These are phyloP conservation scores for Vanessa atalanta DNA, from an alignment of 1,140 invertebrate species.

Conservation along the genomic window DNA sequence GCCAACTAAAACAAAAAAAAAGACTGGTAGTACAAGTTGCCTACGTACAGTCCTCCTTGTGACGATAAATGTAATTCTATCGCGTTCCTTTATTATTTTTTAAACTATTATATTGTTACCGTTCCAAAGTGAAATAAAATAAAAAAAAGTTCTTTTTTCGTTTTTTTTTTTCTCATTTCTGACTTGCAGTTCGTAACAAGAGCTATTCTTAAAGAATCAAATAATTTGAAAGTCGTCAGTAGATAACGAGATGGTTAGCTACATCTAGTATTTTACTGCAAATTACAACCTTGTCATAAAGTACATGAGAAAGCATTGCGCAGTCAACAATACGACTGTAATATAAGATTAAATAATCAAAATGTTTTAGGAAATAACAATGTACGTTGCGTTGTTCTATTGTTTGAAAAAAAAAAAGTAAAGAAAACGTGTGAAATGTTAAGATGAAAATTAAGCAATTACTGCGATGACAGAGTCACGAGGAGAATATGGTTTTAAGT, in stretches of 20 bases:
- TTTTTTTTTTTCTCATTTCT: too few relatives aligned
- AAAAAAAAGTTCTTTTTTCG: too few relatives aligned
- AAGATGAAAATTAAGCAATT: conserved; percentile 22
- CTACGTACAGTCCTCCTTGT: too few relatives aligned
- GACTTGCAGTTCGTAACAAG: neutral
- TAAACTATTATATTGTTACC: too few relatives aligned
- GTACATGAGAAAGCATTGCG: conserved; percentile 33
- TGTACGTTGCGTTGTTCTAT: conserved; percentile 33
- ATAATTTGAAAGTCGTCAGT: conserved; percentile 1
- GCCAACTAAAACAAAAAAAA: too few relatives aligned
- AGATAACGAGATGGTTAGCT: neutral
- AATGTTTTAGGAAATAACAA: conserved; percentile 42
- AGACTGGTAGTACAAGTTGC: too few relatives aligned
- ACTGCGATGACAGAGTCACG: neutral
- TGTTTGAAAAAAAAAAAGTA: conserved; percentile 36
- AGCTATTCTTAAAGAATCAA: neutral
- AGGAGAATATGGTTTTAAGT: neutral
- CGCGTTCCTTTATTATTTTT: too few relatives aligned
- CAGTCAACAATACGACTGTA: conserved; percentile 22
- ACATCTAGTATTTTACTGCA: conserved; percentile 16
- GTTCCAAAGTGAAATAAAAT: too few relatives aligned
- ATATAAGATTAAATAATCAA: conserved; percentile 38
- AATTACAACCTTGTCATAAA: conserved; percentile 20
- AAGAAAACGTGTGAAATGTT: conserved; percentile 46
- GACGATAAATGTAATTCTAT: too few relatives aligned